Conservation (phyloP, 2,888 invertebrate species). For the Exephanes ischioxanthus region DNA sequence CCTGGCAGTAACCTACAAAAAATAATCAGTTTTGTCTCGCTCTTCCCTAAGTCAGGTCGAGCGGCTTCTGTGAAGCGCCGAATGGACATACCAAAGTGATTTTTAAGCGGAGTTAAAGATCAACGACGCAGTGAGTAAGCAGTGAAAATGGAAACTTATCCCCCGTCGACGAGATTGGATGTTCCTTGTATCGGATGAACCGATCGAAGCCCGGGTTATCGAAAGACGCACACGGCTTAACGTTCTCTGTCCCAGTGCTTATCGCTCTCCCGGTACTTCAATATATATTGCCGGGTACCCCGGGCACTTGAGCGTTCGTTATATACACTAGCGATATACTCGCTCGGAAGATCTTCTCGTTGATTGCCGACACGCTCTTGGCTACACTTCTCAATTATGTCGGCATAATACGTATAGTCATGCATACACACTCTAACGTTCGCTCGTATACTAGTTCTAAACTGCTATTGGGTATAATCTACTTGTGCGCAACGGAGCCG, state of each 20-base stretch:
- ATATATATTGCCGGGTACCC: constrained; percentile 4
- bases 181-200: neutral
- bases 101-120: too few relatives aligned
- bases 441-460: constrained; percentile 6
- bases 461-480: constrained; percentile 13
- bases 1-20: too few relatives aligned
- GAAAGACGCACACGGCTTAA: constrained; percentile 2
- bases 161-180: neutral
- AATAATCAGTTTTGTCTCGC: too few relatives aligned
- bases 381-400: constrained; percentile 35
- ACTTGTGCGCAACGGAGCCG: neutral
- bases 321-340: neutral
- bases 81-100: too few relatives aligned
- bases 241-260: constrained; percentile 21
- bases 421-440: neutral
- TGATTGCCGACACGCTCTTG: constrained; percentile 30
- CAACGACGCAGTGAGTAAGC: neutral
- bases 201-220: constrained; percentile 5
- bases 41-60: too few relatives aligned
- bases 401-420: constrained; percentile 7
- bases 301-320: constrained; percentile 2
- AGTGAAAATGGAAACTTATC: neutral
- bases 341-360: constrained; percentile 38
- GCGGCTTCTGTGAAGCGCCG: too few relatives aligned
- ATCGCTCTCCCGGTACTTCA: constrained; percentile 28